A percentile compares a stretch with the other conserved stretches of the same genome.
Conservation (phyloP, 2,888 invertebrate species). For the Heteromyza rotundicornis region DNA sequence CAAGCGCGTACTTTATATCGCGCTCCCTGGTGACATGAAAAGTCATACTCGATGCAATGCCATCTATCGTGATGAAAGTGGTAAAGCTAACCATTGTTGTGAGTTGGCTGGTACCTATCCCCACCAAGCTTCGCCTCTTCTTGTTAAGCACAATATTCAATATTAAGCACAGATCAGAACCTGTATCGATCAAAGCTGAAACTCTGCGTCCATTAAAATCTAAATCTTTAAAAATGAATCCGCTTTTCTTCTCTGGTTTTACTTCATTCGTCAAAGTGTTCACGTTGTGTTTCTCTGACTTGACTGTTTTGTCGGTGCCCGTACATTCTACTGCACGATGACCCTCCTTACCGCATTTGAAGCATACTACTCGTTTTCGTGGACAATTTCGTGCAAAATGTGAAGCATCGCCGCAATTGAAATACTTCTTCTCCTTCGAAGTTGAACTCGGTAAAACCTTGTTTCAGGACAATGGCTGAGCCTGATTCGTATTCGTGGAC, state of each 20-base stretch:
- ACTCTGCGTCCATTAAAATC: too few species aligned
- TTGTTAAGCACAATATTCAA: not conserved
- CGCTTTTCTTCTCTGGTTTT: too few species aligned
- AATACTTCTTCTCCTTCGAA: not conserved
- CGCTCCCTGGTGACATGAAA: not conserved
- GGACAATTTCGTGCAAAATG: not conserved
- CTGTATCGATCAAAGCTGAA: not conserved
- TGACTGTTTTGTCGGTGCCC: too few species aligned
- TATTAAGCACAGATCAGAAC: not conserved
- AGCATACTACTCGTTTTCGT: too few species aligned
- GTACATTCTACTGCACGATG: not conserved
- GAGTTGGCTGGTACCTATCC: not conserved
- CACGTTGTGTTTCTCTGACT: too few species aligned
- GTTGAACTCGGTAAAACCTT: not conserved
- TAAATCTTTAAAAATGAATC: too few species aligned
- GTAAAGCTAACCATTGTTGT: not conserved
- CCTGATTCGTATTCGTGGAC: not conserved
- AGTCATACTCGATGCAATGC: too few species aligned
- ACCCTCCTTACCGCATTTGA: too few species aligned
- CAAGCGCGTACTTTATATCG: not conserved
- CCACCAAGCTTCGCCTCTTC: not conserved
- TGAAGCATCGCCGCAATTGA: not conserved
- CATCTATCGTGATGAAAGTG: not conserved
- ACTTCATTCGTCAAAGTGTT: not conserved
- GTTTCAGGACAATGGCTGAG: not conserved